Percentiles rank a stretch among this genome's conserved stretches.
phyloP scores from a whole-genome alignment of 2,113 vertebrate genomes.

The Ptilonorhynchus violaceus region DNA sequence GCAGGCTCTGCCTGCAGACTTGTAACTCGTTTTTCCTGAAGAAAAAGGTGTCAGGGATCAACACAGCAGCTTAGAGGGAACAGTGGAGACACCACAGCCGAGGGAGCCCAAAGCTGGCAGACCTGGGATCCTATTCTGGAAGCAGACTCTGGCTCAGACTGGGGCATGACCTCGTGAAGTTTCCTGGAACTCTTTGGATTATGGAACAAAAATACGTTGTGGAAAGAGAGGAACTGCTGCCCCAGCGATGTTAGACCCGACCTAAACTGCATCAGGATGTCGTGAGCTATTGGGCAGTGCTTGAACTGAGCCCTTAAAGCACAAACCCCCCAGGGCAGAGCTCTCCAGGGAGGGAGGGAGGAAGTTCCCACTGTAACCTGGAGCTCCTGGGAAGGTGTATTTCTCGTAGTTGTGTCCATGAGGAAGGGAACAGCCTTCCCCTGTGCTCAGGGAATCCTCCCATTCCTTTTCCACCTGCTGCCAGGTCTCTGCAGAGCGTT shows the following conservation, averaged over 20 bases:
- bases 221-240: neutral
- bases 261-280: neutral
- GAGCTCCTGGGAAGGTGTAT: neutral
- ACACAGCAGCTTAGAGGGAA: neutral
- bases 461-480: neutral
- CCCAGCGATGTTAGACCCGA: neutral
- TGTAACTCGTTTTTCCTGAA: neutral
- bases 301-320: neutral
- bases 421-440: neutral
- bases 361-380: neutral
- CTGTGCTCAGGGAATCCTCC: neutral
- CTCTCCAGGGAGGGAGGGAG: neutral
- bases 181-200: slow-evolving; percentile 17
- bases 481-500: neutral
- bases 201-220: neutral
- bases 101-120: neutral
- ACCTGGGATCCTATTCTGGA: neutral
- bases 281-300: neutral
- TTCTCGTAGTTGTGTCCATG: neutral
- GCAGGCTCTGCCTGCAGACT: neutral
- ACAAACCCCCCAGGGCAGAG: neutral
- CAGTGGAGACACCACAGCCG: neutral
- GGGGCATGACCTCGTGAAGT: neutral
- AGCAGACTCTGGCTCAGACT: neutral
- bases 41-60: neutral